A percentile compares a stretch with the other conserved stretches of the same genome.
Conservation (phyloP, 92 coral and sea anemone genomes). For the Desmophyllum pertusum region DNA sequence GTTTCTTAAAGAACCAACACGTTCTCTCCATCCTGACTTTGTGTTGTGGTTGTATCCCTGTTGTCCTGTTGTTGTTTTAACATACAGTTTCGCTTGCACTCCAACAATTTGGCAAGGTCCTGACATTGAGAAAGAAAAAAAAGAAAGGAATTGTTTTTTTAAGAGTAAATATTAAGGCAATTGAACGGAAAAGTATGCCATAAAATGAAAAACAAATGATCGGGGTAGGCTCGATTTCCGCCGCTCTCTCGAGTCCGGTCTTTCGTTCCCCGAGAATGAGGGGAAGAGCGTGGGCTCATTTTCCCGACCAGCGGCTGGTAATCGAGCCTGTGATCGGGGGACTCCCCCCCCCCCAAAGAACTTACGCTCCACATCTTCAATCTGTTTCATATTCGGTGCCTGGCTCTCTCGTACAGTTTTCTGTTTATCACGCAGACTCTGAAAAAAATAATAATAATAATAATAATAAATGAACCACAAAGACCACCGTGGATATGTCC, state of each 20-base stretch:
- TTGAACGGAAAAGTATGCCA: neutral
- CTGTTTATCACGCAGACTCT: constrained; percentile 97
- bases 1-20: constrained; percentile 72
- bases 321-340: no score
- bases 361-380: constrained; percentile 99
- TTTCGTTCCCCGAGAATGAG: no score
- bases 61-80: constrained; percentile 68
- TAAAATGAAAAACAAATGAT: no score
- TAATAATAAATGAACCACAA: no score
- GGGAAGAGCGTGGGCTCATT: no score
- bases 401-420: constrained; percentile 95
- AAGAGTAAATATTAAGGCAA: no score
- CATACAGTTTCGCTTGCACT: constrained; percentile 90
- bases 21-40: constrained; percentile 83
- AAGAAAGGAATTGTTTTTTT: neutral
- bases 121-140: neutral
- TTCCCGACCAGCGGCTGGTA: no score
- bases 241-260: no score
- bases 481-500: no score
- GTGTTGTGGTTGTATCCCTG: constrained; percentile 37
- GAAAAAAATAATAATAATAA: constrained; percentile 8
- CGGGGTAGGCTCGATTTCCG: no score
- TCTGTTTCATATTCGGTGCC: constrained; percentile 96
- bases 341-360: no score
- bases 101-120: constrained; percentile 92